Conservation (phyloP, 2,888 invertebrate species). For the Drosophila flavopinicola region DNA sequence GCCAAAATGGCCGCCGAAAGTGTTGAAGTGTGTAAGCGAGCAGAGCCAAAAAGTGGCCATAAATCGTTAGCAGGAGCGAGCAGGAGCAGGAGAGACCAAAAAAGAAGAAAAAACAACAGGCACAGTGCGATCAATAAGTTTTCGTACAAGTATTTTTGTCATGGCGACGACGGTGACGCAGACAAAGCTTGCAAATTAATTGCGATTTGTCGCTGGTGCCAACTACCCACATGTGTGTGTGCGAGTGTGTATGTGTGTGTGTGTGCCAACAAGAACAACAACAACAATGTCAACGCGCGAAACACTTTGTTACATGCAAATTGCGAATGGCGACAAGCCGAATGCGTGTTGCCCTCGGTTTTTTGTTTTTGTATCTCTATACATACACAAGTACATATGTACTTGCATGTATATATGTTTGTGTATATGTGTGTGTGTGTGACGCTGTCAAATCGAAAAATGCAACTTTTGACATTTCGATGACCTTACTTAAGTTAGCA, state of each 20-base stretch:
- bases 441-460: conserved; percentile 65
- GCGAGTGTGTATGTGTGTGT: conserved; percentile 7
- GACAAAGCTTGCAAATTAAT: conserved; percentile 63
- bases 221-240: conserved; percentile 8
- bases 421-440: conserved; percentile 21
- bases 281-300: conserved; percentile 59
- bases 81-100: conserved; percentile 7
- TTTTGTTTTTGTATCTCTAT: conserved; percentile 22
- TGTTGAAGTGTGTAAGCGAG: conserved; percentile 63
- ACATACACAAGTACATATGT: conserved; percentile 5
- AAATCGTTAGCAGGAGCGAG: conserved; percentile 20
- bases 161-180: conserved; percentile 46
- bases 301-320: conserved; percentile 47
- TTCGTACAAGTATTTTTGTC: conserved; percentile 36
- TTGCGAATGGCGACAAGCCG: conserved; percentile 38
- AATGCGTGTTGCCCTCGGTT: conserved; percentile 40
- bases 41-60: conserved; percentile 22
- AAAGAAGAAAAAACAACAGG: conserved; percentile 14
- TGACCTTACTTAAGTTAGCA: conserved; percentile 82
- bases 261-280: conserved; percentile 19
- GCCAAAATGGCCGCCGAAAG: conserved; percentile 80
- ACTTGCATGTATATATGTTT: background rate
- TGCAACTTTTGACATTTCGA: conserved; percentile 84
- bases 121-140: conserved; percentile 58
- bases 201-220: conserved; percentile 50